Base-by-base conservation (phyloP, 2,888 invertebrate species). In the Rhagonycha fulva region DNA sequence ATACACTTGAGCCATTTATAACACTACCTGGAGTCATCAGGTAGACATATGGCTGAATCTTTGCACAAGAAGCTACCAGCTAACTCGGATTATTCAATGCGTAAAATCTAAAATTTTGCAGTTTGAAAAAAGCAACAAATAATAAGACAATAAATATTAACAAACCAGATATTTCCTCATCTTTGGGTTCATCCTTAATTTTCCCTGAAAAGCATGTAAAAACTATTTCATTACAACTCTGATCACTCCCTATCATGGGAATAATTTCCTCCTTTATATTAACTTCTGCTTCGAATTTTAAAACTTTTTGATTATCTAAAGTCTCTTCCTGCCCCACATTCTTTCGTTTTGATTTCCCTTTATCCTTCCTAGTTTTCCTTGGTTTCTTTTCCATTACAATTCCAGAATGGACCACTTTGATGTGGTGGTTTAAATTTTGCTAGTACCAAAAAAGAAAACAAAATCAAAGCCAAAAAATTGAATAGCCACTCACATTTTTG, bases 291-390 rank as follows among this genome's bases (percentile, higher is more conserved):
- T 47, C 47, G 0, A n/a, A 47, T 47, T 47, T 47, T n/a, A 47
- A 47, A 7, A n/a, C n/a, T n/a, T 47, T 4, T 47, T n/a, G 47
- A 7, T n/a, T n/a, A n/a, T 47, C 47, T n/a, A n/a, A 47, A 47
- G 0, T 0, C 9, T 47, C 47, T n/a, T 47, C n/a, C 7, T 2
- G 2, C 0, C 4, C 2, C 2, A 32, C 12, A n/a, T 12, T n/a
- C n/a, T 47, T 47, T 7, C 47, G n/a, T 47, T 47, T 47, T 2
- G 47, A 47, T 47, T 47, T 73, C 14, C 84, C 84, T 78, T 84
- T 84, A 78, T 85, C 85, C 74, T 83, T 82, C 66, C 85, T 81
- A 10, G 81, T 74, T 63, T 80, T 80, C 62, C 84, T 80, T 19
- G 71, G 69, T 72, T 76, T 80, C 67, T 80, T 82, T 24, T 24